Evolutionary conservation across 2,113 vertebrate species (phyloP).

Genomic region (Natator depressus): DNA sequence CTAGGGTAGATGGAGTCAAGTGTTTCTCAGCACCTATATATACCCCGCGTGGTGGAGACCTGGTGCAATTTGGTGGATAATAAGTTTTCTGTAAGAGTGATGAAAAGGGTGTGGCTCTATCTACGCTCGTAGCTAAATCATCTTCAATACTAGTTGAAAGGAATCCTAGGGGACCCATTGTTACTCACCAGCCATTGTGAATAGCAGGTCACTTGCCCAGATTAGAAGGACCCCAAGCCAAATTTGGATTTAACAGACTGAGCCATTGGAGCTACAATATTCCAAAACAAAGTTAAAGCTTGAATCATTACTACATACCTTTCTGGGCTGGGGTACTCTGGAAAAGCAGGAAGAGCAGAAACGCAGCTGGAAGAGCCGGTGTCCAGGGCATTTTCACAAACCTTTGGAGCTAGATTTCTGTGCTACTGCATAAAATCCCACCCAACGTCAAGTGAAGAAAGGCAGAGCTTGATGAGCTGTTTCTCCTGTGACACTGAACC

Average conservation of each 20-base stretch:
- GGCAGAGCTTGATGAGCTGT: background rate
- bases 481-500: background rate
- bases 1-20: background rate
- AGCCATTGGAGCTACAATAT: background rate
- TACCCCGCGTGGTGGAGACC: background rate
- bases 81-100: background rate
- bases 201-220: background rate
- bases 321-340: background rate
- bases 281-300: background rate
- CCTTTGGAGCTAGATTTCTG: background rate
- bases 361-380: fast-evolving
- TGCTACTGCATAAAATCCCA: background rate
- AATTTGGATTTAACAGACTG: background rate
- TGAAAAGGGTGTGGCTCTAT: background rate
- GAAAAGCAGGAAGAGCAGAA: conserved; percentile 6
- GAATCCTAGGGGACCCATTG: background rate
- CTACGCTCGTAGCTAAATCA: background rate
- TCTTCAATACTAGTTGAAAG: background rate
- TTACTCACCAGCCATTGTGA: background rate
- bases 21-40: background rate
- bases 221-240: background rate
- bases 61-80: background rate
- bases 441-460: background rate
- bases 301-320: background rate
- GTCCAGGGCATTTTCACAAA: conserved; percentile 33